Evolutionary conservation across 1,140 invertebrate species (phyloP).

Genomic region (Eumaeus atala): DNA sequence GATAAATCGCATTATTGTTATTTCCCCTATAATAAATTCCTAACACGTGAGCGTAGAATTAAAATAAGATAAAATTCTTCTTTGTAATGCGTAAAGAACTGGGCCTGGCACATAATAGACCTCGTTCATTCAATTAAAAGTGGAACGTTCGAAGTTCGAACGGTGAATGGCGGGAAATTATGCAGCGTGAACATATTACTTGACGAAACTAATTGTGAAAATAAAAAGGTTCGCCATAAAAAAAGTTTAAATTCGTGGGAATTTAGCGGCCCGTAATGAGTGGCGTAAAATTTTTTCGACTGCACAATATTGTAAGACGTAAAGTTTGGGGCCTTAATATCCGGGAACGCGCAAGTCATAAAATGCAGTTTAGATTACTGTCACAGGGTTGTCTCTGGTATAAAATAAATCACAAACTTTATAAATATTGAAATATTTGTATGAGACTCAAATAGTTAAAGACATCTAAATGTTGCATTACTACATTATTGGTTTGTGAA

Average conservation of each 20-base stretch:
- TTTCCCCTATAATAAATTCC: constrained; percentile 22
- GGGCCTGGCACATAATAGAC: constrained; percentile 28
- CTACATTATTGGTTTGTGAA: no score
- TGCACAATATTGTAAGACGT: constrained; percentile 61
- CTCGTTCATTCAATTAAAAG: constrained; percentile 52
- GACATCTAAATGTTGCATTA: no score
- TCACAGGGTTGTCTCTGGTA: constrained; percentile 41
- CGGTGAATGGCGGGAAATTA: constrained; percentile 50
- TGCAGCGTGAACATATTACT: constrained; percentile 69
- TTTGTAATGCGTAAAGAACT: constrained; percentile 32
- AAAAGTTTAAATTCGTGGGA: constrained; percentile 62
- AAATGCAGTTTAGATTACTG: constrained; percentile 51
- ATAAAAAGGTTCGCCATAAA: constrained; percentile 45
- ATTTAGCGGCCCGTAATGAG: constrained; percentile 62
- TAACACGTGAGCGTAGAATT: constrained; percentile 30
- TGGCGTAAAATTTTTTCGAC: constrained; percentile 44
- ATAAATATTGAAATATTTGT: no score
- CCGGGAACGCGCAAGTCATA: constrained; percentile 63
- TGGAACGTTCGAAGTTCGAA: constrained; percentile 34
- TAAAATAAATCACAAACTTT: no score
- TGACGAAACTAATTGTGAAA: constrained; percentile 61
- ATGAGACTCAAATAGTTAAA: no score
- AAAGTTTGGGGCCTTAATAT: constrained; percentile 66
- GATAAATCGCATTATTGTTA: constrained; percentile 10
- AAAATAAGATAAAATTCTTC: constrained; percentile 33